A percentile compares a stretch with the other conserved stretches of the same genome.
These are phyloP conservation scores for Myiozetetes cayanensis DNA, from an alignment of 2,113 vertebrate genomes.

Conservation along the genomic window DNA sequence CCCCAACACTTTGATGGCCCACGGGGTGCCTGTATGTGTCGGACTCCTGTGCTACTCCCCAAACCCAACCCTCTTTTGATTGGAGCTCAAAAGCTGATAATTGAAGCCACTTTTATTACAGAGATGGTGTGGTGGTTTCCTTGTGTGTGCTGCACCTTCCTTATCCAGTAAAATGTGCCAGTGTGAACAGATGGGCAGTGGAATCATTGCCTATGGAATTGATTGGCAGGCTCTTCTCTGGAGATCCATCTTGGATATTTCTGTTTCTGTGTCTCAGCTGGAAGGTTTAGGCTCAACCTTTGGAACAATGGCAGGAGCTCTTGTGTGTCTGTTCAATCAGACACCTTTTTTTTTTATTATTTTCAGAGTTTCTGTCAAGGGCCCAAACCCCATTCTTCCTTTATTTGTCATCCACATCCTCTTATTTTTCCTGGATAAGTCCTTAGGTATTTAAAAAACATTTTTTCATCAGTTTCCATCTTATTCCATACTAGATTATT, in stretches of 20 bases:
- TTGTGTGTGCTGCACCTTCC: not conserved
- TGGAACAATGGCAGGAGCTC: slow-evolving; percentile 12
- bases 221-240: slow-evolving; percentile 23
- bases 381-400: not conserved
- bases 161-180: not conserved
- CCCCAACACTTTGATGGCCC: slow-evolving; percentile 95
- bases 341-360: not conserved
- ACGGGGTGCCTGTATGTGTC: slow-evolving; percentile 93
- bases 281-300: not conserved
- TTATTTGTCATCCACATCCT: slow-evolving; percentile 23
- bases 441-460: slow-evolving; percentile 13
- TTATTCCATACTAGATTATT: slow-evolving; percentile 14
- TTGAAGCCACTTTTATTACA: not conserved
- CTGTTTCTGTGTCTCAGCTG: not conserved
- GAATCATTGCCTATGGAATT: not conserved
- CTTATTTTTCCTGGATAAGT: slow-evolving; percentile 35
- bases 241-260: not conserved
- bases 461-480: slow-evolving; percentile 46
- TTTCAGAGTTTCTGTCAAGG: not conserved
- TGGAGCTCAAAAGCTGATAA: not conserved
- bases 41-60: slow-evolving; percentile 13
- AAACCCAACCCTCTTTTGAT: not conserved
- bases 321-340: slow-evolving; percentile 1
- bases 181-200: not conserved
- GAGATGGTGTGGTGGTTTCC: not conserved